phyloP scores from a whole-genome alignment of 2,888 invertebrate species.

The Andricus curvator region DNA sequence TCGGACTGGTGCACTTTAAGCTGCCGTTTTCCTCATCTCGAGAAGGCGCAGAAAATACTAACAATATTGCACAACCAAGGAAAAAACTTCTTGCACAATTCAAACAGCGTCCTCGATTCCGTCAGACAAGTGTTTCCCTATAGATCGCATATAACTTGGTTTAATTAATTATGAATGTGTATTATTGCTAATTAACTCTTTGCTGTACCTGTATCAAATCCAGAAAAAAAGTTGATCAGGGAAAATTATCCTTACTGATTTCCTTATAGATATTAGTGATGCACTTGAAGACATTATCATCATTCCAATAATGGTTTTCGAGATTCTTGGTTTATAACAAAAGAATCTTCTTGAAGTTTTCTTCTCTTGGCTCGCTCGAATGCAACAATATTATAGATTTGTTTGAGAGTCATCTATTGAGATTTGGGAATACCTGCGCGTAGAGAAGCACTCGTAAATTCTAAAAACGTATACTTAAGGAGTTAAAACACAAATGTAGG shows the following conservation, averaged over 20 bases:
- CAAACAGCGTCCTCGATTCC: slow-evolving; percentile 33
- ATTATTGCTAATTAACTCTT: too few species aligned
- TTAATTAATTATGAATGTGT: too few species aligned
- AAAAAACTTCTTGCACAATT: slow-evolving; percentile 38
- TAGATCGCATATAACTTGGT: too few species aligned
- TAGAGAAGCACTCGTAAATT: slow-evolving; percentile 17
- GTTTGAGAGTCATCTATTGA: background rate
- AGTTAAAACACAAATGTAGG: slow-evolving; percentile 8
- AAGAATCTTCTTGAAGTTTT: too few species aligned
- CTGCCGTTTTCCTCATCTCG: background rate
- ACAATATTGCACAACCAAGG: slow-evolving; percentile 24
- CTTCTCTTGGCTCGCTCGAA: too few species aligned
- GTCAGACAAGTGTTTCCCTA: background rate
- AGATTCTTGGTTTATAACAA: too few species aligned
- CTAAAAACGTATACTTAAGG: slow-evolving; percentile 10
- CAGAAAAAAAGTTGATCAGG: too few species aligned
- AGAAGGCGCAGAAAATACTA: slow-evolving; percentile 9
- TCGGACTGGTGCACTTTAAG: slow-evolving; percentile 19
- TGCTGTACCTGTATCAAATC: too few species aligned
- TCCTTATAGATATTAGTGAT: too few species aligned
- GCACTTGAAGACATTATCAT: too few species aligned
- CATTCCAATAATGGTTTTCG: too few species aligned
- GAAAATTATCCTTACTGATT: too few species aligned
- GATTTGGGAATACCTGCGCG: slow-evolving; percentile 9
- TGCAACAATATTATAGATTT: background rate